A percentile compares a stretch with the other conserved stretches of the same genome.
Conservation (phyloP, 2,888 invertebrate species). For the Sinelater perroti region DNA sequence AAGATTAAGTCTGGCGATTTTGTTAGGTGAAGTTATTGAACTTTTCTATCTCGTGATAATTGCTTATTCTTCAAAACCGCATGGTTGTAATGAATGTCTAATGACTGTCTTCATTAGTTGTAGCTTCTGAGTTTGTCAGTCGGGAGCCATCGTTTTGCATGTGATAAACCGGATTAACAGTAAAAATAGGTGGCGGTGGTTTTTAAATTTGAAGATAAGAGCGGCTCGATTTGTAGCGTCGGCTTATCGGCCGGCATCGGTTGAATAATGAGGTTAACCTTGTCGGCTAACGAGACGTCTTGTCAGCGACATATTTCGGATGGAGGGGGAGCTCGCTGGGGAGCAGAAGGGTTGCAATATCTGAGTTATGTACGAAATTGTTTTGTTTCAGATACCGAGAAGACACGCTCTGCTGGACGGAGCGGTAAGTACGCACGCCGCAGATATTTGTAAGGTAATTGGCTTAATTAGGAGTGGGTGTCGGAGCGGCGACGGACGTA, state of each 20-base stretch:
- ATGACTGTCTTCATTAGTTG: too few species aligned
- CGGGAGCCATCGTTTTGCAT: too few species aligned
- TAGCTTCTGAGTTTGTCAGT: too few species aligned
- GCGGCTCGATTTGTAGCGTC: slow-evolving; percentile 5
- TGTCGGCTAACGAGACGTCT: background rate
- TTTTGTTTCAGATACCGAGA: slow-evolving; percentile 82
- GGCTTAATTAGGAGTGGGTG: slow-evolving; percentile 35
- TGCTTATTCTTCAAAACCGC: too few species aligned
- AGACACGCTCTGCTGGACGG: slow-evolving; percentile 88
- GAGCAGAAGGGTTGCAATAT: slow-evolving; percentile 1
- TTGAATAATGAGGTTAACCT: slow-evolving; percentile 1
- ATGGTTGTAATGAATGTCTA: too few species aligned
- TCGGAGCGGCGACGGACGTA: slow-evolving; percentile 33
- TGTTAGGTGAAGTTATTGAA: too few species aligned
- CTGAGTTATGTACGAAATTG: slow-evolving; percentile 35
- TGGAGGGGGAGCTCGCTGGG: background rate
- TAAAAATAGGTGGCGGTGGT: too few species aligned
- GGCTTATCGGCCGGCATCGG: background rate
- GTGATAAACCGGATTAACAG: too few species aligned
- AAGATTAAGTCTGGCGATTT: too few species aligned
- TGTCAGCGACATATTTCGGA: background rate
- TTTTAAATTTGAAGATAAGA: too few species aligned
- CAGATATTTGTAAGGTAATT: slow-evolving; percentile 17
- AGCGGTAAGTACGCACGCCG: slow-evolving; percentile 71
- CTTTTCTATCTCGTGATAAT: too few species aligned